phyloP scores from a whole-genome alignment of 23 tunicate species.

The Ascidia mentula region DNA sequence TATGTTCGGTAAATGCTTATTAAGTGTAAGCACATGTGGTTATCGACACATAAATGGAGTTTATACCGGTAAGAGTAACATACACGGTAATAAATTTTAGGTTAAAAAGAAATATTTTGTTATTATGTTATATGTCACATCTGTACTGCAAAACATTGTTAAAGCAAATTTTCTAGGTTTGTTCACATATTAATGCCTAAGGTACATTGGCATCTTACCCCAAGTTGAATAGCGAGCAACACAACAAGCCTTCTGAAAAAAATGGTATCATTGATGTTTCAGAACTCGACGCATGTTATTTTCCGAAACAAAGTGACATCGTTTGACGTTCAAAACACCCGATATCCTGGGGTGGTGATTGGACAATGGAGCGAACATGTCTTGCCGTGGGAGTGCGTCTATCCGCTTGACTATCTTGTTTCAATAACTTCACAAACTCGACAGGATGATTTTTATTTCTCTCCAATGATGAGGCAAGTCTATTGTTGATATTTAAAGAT shows the following conservation, averaged over 20 bases:
- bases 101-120: too few species aligned
- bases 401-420: conserved; percentile 48
- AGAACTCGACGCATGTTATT: conserved; percentile 36
- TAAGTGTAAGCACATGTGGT: too few species aligned
- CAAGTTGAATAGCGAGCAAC: too few species aligned
- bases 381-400: conserved; percentile 45
- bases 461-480: conserved; percentile 8
- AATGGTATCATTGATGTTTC: background rate
- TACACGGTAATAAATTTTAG: too few species aligned
- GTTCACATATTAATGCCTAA: too few species aligned
- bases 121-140: too few species aligned
- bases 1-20: too few species aligned
- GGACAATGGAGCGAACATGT: conserved; percentile 41
- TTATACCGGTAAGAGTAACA: too few species aligned
- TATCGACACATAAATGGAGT: too few species aligned
- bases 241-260: background rate
- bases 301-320: conserved; percentile 23
- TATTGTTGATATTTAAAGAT: background rate
- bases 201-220: too few species aligned
- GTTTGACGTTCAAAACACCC: background rate
- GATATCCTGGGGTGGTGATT: conserved; percentile 36
- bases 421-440: conserved; percentile 14
- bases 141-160: too few species aligned
- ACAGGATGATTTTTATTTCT: conserved; percentile 22
- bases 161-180: too few species aligned